Percentiles rank a stretch among this genome's conserved stretches.
These are phyloP conservation scores for Agrochola lychnidis DNA, from an alignment of 2,888 invertebrate species.

Conservation along the genomic window DNA sequence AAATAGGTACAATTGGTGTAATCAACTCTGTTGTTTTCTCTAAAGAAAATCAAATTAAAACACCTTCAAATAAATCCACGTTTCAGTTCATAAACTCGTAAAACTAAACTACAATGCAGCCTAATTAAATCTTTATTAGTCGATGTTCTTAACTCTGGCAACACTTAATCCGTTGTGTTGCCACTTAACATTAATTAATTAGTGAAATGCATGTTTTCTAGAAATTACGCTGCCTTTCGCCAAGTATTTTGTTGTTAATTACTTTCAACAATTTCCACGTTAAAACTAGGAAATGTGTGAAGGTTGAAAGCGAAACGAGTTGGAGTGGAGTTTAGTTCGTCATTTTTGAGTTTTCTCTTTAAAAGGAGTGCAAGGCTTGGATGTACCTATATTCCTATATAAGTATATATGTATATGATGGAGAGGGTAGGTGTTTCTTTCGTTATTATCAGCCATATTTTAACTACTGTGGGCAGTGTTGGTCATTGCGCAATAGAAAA, in stretches of 20 bases:
- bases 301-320: slow-evolving; percentile 20
- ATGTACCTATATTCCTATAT: too few relatives aligned
- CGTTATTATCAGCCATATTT: too few relatives aligned
- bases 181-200: slow-evolving; percentile 62
- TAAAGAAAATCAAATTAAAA: background rate
- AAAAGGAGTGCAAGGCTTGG: background rate
- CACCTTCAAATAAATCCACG: slow-evolving; percentile 5
- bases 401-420: too few relatives aligned
- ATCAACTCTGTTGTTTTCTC: background rate
- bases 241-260: slow-evolving; percentile 58
- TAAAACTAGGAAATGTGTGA: slow-evolving; percentile 19
- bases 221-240: slow-evolving; percentile 33
- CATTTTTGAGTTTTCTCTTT: background rate
- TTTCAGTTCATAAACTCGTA: slow-evolving; percentile 24
- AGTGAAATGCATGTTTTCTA: slow-evolving; percentile 62
- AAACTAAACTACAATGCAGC: slow-evolving; percentile 31
- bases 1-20: background rate
- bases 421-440: too few relatives aligned
- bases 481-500: too few relatives aligned
- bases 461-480: too few relatives aligned
- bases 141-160: slow-evolving; percentile 48
- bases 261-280: slow-evolving; percentile 45
- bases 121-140: slow-evolving; percentile 60
- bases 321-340: slow-evolving; percentile 17
- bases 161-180: slow-evolving; percentile 52